Evolutionary conservation across 2,797 vertebrate species (phyloP).

Genomic region (Acanthis flammea): DNA sequence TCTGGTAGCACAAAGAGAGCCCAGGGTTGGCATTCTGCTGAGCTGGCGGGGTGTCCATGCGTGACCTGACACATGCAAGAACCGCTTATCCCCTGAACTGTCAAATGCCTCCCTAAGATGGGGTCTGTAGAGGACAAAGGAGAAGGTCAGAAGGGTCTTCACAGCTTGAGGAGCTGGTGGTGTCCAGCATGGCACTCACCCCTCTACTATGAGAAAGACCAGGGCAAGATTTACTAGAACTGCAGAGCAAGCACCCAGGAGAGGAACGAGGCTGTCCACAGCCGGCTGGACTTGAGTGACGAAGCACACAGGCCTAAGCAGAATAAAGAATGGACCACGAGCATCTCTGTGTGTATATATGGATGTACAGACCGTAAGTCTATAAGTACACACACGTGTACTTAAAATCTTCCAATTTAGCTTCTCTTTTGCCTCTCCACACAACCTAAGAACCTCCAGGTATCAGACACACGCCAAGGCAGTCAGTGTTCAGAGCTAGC

Average conservation of each 20-base stretch:
- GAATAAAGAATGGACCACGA: neutral
- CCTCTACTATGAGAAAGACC: neutral
- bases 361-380: rapidly evolving
- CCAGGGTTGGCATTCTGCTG: neutral
- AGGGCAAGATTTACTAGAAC: neutral
- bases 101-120: neutral
- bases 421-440: conserved; percentile 14
- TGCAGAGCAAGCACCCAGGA: neutral
- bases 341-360: neutral
- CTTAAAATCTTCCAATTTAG: neutral
- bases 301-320: neutral
- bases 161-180: neutral
- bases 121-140: neutral
- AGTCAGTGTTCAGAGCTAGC: neutral
- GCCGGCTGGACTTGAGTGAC: neutral
- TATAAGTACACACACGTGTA: rapidly evolving
- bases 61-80: neutral
- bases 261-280: neutral
- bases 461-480: neutral
- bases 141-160: neutral
- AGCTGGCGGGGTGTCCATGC: neutral
- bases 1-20: neutral
- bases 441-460: neutral
- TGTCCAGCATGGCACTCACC: neutral
- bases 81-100: neutral